These are phyloP conservation scores for Leucophenga montana DNA, from an alignment of 2,888 invertebrate species.

Conservation along the genomic window DNA sequence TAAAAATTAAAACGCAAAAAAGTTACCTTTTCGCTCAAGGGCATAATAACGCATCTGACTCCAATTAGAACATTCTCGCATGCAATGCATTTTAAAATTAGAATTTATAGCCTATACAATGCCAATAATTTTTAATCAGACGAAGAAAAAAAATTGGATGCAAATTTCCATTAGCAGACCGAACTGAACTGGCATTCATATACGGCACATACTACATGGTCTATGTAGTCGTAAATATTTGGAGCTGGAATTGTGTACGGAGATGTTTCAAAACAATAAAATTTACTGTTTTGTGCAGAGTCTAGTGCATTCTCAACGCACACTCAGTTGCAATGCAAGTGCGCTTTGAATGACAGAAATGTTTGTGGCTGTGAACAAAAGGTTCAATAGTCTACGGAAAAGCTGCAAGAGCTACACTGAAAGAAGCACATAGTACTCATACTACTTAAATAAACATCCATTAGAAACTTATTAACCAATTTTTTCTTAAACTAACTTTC, in stretches of 20 bases:
- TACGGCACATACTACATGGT: background rate
- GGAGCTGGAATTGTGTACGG: background rate
- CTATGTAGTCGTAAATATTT: background rate
- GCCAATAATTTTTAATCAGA: constrained; percentile 24
- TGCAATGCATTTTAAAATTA: constrained; percentile 5
- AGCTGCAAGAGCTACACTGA: background rate
- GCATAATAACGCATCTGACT: background rate
- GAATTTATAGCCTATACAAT: constrained; percentile 21
- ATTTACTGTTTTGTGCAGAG: constrained; percentile 65
- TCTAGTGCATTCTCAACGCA: constrained; percentile 10
- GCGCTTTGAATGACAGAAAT: background rate
- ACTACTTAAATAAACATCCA: background rate
- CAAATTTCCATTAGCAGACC: constrained; percentile 64
- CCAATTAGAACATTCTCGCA: background rate
- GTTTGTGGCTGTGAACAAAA: background rate
- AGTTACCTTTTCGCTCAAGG: no score
- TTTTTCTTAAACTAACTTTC: background rate
- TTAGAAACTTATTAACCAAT: constrained; percentile 17
- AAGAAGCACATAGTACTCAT: no score
- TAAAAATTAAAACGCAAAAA: background rate
- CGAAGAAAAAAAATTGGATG: constrained; percentile 47
- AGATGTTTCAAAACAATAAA: constrained; percentile 39
- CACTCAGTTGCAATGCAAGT: background rate
- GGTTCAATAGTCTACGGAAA: background rate
- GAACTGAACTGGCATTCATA: constrained; percentile 40